phyloP scores from a whole-genome alignment of 2,797 vertebrate species.

The Capromys pilorides region DNA sequence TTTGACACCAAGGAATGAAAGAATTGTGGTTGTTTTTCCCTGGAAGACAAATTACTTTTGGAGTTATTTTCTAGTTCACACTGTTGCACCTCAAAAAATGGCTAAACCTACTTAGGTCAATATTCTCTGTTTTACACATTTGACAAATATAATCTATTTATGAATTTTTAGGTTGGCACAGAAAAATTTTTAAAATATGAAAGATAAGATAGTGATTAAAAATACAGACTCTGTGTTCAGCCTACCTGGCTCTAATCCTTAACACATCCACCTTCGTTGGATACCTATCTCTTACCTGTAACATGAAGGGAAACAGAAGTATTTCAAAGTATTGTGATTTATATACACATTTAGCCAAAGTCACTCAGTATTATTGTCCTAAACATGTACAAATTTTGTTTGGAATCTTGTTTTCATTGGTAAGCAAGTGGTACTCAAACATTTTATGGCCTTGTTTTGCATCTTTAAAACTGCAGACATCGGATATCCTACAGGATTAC shows the following conservation, averaged over 20 bases:
- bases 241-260: neutral
- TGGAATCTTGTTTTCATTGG: neutral
- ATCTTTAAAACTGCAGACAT: neutral
- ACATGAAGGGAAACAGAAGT: neutral
- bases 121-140: slow-evolving; percentile 14
- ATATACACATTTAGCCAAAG: neutral
- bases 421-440: neutral
- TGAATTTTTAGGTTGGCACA: neutral
- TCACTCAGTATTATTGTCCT: neutral
- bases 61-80: neutral
- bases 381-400: neutral
- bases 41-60: slow-evolving; percentile 24
- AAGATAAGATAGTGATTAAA: neutral
- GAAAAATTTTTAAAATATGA: neutral
- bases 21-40: neutral
- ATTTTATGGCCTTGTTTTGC: neutral
- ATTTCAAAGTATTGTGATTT: neutral
- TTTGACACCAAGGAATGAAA: slow-evolving; percentile 21
- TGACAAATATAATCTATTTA: neutral
- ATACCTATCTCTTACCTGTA: neutral
- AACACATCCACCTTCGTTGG: neutral
- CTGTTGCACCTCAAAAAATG: neutral
- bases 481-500: neutral
- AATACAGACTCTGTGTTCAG: neutral
- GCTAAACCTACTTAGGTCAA: neutral